Conservation (phyloP, 2,797 vertebrate species). For the Argentina silus region DNA sequence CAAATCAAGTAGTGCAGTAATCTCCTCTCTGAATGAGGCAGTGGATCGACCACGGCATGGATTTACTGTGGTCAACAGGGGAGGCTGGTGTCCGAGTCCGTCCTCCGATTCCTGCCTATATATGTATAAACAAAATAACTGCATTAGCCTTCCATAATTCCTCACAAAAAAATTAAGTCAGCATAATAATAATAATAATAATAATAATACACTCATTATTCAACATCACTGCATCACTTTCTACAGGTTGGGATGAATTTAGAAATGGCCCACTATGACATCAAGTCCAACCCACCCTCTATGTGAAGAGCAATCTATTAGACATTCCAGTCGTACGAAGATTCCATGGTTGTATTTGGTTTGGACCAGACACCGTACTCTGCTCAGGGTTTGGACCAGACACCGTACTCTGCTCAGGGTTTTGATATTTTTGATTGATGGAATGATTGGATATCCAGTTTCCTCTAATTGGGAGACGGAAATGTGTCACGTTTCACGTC, state of each 20-base stretch:
- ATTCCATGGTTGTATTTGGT: slow-evolving; percentile 53
- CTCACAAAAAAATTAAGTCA: background rate
- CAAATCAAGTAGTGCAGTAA: slow-evolving; percentile 32
- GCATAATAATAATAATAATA: too few species aligned
- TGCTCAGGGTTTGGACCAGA: background rate
- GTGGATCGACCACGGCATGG: slow-evolving; percentile 12
- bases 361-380: slow-evolving; percentile 48
- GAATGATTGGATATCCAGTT: slow-evolving; percentile 59
- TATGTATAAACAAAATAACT: too few species aligned
- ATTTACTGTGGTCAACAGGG: too few species aligned
- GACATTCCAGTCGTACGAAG: slow-evolving; percentile 27
- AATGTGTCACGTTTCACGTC: slow-evolving; percentile 40
- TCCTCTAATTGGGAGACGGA: slow-evolving; percentile 66
- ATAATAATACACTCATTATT: too few species aligned
- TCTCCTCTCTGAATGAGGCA: slow-evolving; percentile 23
- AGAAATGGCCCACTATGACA: background rate
- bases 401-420: slow-evolving; percentile 35
- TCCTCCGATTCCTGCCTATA: too few species aligned
- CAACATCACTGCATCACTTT: too few species aligned
- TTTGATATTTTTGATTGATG: slow-evolving; percentile 68
- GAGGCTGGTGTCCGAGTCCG: too few species aligned
- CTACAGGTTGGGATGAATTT: too few species aligned
- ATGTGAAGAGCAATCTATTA: too few species aligned
- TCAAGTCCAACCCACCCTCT: background rate
- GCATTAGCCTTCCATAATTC: too few species aligned